These are phyloP conservation scores for Mionectes olivaceus DNA, from an alignment of 2,797 vertebrate species.

Conservation along the genomic window DNA sequence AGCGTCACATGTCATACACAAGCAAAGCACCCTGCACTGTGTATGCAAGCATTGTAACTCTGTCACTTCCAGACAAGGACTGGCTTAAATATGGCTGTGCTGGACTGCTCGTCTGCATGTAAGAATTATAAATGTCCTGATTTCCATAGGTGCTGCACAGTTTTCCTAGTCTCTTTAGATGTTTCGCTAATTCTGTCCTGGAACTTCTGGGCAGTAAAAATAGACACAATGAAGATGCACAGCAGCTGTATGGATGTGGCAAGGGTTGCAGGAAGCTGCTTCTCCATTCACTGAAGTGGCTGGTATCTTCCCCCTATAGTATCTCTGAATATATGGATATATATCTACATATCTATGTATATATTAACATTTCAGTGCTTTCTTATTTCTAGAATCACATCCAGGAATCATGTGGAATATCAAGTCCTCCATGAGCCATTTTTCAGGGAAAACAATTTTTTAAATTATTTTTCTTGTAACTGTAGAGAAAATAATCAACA, in stretches of 20 bases:
- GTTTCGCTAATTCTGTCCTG: neutral
- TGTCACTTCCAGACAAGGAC: neutral
- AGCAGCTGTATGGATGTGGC: neutral
- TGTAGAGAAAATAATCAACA: neutral
- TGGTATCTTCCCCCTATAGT: neutral
- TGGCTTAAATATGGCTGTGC: neutral
- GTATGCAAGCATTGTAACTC: neutral
- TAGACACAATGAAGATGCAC: neutral
- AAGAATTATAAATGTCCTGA: neutral
- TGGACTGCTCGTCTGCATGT: neutral
- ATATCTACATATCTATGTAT: neutral
- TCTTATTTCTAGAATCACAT: neutral
- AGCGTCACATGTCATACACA: neutral
- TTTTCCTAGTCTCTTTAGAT: neutral
- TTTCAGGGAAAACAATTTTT: neutral
- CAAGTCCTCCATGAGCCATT: neutral
- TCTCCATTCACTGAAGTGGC: accelerated
- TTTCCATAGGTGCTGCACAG: neutral
- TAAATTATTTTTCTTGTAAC: neutral
- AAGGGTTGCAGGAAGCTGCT: neutral
- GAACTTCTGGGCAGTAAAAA: neutral
- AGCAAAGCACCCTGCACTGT: neutral
- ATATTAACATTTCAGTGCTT: neutral
- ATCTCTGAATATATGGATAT: neutral
- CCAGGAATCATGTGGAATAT: neutral